A percentile compares a stretch with the other conserved stretches of the same genome.
These are phyloP conservation scores for Microplitis deprimator DNA, from an alignment of 2,888 invertebrate species.

Conservation along the genomic window DNA sequence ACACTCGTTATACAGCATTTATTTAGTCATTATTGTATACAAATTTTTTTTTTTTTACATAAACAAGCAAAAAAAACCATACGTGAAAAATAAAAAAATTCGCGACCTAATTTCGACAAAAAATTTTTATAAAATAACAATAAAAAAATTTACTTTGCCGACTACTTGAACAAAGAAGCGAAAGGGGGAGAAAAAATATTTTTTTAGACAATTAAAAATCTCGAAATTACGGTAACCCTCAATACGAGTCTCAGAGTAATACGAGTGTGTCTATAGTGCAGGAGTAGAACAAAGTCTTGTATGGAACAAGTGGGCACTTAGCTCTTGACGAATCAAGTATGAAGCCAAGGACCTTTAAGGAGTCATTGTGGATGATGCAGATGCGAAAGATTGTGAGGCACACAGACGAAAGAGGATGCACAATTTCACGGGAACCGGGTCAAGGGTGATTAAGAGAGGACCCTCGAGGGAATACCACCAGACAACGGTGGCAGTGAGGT, in stretches of 20 bases:
- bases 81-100: background rate
- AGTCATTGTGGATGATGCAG: conserved; percentile 49
- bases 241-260: background rate
- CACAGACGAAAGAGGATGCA: conserved; percentile 49
- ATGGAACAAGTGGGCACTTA: background rate
- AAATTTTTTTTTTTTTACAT: background rate
- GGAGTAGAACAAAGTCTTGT: background rate
- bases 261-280: background rate
- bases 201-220: background rate
- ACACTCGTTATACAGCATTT: background rate
- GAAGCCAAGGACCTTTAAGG: conserved; percentile 42
- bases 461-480: conserved; percentile 32
- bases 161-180: too few species aligned
- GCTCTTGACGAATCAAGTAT: conserved; percentile 10
- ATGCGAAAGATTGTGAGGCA: conserved; percentile 52
- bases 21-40: background rate
- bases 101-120: too few species aligned
- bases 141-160: too few species aligned
- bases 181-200: too few species aligned
- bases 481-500: conserved; percentile 17
- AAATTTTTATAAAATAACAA: too few species aligned
- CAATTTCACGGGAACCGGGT: conserved; percentile 45
- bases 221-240: background rate
- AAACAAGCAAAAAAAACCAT: background rate
- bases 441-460: conserved; percentile 41